A percentile compares a stretch with the other conserved stretches of the same genome.
These are phyloP conservation scores for Rutilus rutilus DNA, from an alignment of 2,113 vertebrate genomes.

Conservation along the genomic window DNA sequence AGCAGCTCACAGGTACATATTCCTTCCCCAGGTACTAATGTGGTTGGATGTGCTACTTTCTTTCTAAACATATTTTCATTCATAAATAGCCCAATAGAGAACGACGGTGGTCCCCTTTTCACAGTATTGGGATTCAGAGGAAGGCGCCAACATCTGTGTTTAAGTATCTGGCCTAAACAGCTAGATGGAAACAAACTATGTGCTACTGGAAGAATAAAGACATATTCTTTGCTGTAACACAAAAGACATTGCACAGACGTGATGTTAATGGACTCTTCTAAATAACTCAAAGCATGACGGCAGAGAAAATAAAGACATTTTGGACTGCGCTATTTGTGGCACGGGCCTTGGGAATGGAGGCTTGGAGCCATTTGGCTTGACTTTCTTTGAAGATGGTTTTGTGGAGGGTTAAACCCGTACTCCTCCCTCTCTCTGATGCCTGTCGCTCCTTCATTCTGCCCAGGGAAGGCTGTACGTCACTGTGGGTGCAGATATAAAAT, in stretches of 20 bases:
- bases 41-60: constrained; percentile 46
- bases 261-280: constrained; percentile 39
- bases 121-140: constrained; percentile 7
- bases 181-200: constrained; percentile 26
- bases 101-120: constrained; percentile 25
- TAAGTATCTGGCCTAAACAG: constrained; percentile 42
- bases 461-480: constrained; percentile 49
- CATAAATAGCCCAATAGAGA: constrained; percentile 9
- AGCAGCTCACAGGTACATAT: constrained; percentile 28
- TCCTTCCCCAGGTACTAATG: constrained; percentile 36
- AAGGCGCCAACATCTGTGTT: constrained; percentile 55
- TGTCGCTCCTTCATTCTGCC: constrained; percentile 55
- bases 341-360: constrained; percentile 23
- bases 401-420: constrained; percentile 47
- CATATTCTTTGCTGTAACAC: constrained; percentile 11
- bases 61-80: constrained; percentile 49
- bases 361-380: constrained; percentile 36
- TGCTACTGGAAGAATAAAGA: constrained; percentile 42
- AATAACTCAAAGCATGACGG: constrained; percentile 45
- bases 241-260: constrained; percentile 9
- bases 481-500: constrained; percentile 54
- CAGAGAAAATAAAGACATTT: constrained; percentile 32
- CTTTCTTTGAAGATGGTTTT: constrained; percentile 56
- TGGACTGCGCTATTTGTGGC: constrained; percentile 45
- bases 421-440: constrained; percentile 51